Evolutionary conservation across 2,113 vertebrate genomes (phyloP).

Genomic region (Triplophysa dalaica): DNA sequence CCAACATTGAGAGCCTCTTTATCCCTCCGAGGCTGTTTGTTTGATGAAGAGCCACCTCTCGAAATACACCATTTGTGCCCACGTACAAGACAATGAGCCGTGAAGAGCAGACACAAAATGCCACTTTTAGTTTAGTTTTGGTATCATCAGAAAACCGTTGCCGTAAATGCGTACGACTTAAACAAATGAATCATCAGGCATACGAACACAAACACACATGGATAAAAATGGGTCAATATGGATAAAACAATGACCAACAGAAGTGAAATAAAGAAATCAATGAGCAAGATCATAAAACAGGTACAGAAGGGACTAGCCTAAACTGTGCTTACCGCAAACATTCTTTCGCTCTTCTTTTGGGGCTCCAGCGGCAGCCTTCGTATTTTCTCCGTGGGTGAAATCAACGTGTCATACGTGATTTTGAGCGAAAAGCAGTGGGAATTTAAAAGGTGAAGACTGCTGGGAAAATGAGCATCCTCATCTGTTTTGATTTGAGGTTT

Average conservation of each 20-base stretch:
- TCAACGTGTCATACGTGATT: conserved; percentile 69
- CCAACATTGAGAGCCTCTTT: conserved; percentile 27
- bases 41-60: conserved; percentile 28
- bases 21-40: conserved; percentile 24
- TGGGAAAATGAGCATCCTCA: conserved; percentile 61
- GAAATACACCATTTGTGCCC: conserved; percentile 23
- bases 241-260: conserved; percentile 63
- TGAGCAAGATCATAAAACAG: conserved; percentile 53
- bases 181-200: conserved; percentile 64
- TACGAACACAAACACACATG: conserved; percentile 63
- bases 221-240: conserved; percentile 62
- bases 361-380: conserved; percentile 69
- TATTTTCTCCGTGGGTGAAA: conserved; percentile 71
- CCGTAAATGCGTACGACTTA: conserved; percentile 59
- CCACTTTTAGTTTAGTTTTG: background rate
- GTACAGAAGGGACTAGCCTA: conserved; percentile 69
- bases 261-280: conserved; percentile 53
- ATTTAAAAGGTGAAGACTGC: conserved; percentile 60
- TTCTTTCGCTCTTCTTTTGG: conserved; percentile 74
- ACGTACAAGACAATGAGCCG: conserved; percentile 60
- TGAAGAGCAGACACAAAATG: conserved; percentile 15
- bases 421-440: conserved; percentile 69
- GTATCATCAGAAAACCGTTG: conserved; percentile 53
- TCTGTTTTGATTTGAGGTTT: conserved; percentile 44
- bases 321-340: conserved; percentile 79